Evolutionary conservation across 2,797 vertebrate species (phyloP).

Genomic region (Esox masquinongy): DNA sequence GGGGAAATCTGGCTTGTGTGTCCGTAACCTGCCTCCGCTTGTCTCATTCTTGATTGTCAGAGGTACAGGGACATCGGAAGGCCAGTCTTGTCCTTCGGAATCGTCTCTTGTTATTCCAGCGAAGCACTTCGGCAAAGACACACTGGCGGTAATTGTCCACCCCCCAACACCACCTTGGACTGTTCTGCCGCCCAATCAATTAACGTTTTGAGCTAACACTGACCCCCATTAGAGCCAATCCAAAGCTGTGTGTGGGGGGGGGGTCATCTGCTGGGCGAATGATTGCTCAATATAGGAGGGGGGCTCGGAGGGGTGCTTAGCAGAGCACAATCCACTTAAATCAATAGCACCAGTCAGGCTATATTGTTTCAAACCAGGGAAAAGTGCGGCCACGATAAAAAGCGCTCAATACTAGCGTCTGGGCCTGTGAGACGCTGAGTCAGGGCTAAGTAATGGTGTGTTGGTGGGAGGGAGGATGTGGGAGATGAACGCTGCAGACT

Average conservation of each 20-base stretch:
- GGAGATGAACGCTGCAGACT: conserved; percentile 31
- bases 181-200: conserved; percentile 85
- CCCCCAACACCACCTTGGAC: conserved; percentile 45
- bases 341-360: conserved; percentile 83
- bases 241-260: conserved; percentile 74
- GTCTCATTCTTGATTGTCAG: neutral
- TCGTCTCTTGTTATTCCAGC: neutral
- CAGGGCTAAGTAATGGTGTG: conserved; percentile 71
- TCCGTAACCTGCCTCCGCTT: neutral
- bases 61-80: neutral
- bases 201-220: conserved; percentile 83
- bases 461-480: conserved; percentile 38
- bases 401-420: conserved; percentile 69
- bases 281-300: conserved; percentile 88
- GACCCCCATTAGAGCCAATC: conserved; percentile 85
- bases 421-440: conserved; percentile 70
- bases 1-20: neutral
- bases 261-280: conserved; percentile 86
- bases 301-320: conserved; percentile 82
- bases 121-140: conserved; percentile 38
- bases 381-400: conserved; percentile 76
- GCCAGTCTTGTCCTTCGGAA: neutral
- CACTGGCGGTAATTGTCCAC: conserved; percentile 58
- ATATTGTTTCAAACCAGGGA: conserved; percentile 79
- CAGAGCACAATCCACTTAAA: conserved; percentile 79